Conservation (phyloP, 2,888 invertebrate species). For the Seira musarum region DNA sequence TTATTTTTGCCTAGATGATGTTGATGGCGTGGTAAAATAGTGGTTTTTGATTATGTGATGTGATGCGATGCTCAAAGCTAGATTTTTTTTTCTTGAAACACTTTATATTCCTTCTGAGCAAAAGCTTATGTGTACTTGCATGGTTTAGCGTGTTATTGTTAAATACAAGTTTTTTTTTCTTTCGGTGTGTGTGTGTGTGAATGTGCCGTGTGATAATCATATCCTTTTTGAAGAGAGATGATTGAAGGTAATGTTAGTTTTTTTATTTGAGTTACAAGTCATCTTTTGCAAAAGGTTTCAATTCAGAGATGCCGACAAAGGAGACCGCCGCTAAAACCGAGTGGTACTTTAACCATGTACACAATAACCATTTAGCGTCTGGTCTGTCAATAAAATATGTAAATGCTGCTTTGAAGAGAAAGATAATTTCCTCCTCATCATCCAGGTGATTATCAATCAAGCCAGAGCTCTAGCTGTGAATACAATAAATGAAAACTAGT, state of each 20-base stretch:
- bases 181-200: slow-evolving; percentile 8
- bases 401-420: slow-evolving; percentile 55
- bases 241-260: slow-evolving; percentile 62
- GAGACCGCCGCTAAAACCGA: slow-evolving; percentile 64
- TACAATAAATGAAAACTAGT: too few relatives aligned
- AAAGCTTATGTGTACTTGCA: slow-evolving; percentile 25
- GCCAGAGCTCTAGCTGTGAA: too few relatives aligned
- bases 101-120: not conserved
- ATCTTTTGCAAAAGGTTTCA: slow-evolving; percentile 61
- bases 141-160: slow-evolving; percentile 55
- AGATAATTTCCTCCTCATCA: slow-evolving; percentile 59
- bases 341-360: slow-evolving; percentile 62
- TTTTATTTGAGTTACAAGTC: slow-evolving; percentile 62
- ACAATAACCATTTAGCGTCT: slow-evolving; percentile 62
- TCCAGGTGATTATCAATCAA: slow-evolving; percentile 61
- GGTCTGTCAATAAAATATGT: slow-evolving; percentile 62
- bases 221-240: slow-evolving; percentile 52
- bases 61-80: slow-evolving; percentile 26
- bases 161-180: slow-evolving; percentile 46
- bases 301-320: slow-evolving; percentile 62
- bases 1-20: slow-evolving; percentile 9
- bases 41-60: not conserved
- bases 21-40: not conserved
- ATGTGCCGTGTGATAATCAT: slow-evolving; percentile 57
- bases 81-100: slow-evolving; percentile 11